Conservation (phyloP, 2,888 invertebrate genomes). For the Craniophora ligustri region DNA sequence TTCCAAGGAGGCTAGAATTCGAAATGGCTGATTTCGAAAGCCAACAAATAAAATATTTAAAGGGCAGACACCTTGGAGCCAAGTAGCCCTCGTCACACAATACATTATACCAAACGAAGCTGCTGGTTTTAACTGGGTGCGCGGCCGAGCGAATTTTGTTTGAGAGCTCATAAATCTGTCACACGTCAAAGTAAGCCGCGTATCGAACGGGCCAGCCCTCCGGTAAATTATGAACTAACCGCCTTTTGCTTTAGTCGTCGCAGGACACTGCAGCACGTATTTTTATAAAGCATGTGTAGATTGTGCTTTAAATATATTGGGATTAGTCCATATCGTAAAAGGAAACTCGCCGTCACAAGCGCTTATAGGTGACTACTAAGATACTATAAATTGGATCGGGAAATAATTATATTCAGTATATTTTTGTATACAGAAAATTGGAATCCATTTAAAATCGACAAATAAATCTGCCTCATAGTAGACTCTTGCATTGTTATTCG, state of each 20-base stretch:
- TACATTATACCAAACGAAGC: constrained; percentile 27
- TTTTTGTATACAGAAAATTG: too few species aligned
- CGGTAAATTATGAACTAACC: constrained; percentile 82
- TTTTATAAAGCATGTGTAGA: constrained; percentile 32
- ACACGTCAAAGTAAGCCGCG: constrained; percentile 86
- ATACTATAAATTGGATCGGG: too few species aligned
- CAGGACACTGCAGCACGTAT: constrained; percentile 29
- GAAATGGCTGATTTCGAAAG: too few species aligned
- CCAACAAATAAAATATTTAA: neutral
- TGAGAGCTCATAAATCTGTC: constrained; percentile 86
- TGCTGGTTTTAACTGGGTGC: constrained; percentile 51
- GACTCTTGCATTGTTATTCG: too few species aligned
- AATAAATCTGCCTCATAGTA: too few species aligned
- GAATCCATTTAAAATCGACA: too few species aligned
- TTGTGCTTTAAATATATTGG: constrained; percentile 6
- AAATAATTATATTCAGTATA: too few species aligned
- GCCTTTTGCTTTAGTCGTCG: constrained; percentile 59
- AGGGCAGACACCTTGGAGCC: constrained; percentile 19
- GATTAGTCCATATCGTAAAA: too few species aligned
- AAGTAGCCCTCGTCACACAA: constrained; percentile 13
- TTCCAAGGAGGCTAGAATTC: too few species aligned
- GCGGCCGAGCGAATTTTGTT: constrained; percentile 77
- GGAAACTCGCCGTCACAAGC: too few species aligned
- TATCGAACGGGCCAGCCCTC: constrained; percentile 82
- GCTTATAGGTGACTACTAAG: too few species aligned